Evolutionary conservation across 2,888 invertebrate species (phyloP).

Genomic region (Torymus texanus): DNA sequence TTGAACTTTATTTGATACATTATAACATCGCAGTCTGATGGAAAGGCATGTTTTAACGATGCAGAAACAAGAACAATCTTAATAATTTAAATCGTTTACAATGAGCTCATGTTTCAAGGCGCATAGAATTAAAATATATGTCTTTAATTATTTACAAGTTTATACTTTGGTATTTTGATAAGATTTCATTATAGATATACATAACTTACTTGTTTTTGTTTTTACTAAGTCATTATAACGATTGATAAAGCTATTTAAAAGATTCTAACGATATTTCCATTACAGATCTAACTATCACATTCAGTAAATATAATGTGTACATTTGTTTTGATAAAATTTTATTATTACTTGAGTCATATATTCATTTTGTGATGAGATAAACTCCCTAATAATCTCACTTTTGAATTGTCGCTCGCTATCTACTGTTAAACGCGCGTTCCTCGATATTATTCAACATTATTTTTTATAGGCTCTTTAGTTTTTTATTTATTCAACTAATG

Average conservation of each 20-base stretch:
- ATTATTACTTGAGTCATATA: constrained; percentile 32
- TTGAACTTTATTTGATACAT: constrained; percentile 69
- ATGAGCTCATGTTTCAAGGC: constrained; percentile 61
- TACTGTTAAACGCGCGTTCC: constrained; percentile 24
- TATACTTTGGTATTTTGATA: constrained; percentile 66
- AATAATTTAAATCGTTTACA: constrained; percentile 63
- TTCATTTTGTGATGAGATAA: constrained; percentile 17
- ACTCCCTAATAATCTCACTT: constrained; percentile 24
- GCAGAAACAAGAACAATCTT: constrained; percentile 60
- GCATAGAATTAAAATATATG: constrained; percentile 66
- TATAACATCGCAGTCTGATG: constrained; percentile 65
- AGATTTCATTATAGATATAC: constrained; percentile 52
- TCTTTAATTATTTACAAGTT: constrained; percentile 62
- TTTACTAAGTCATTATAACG: constrained; percentile 58
- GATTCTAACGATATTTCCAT: constrained; percentile 64
- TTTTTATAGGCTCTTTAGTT: constrained; percentile 35
- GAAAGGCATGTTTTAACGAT: constrained; percentile 61
- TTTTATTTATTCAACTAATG: constrained; percentile 4
- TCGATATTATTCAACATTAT: constrained; percentile 32
- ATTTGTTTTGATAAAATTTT: constrained; percentile 44
- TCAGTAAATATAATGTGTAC: constrained; percentile 63
- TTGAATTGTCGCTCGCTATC: constrained; percentile 56
- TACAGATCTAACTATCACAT: constrained; percentile 72
- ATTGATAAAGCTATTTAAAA: constrained; percentile 65
- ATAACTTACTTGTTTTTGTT: constrained; percentile 32